phyloP scores from a whole-genome alignment of 2,888 invertebrate species.

The Sphaerophoria rueppellii region DNA sequence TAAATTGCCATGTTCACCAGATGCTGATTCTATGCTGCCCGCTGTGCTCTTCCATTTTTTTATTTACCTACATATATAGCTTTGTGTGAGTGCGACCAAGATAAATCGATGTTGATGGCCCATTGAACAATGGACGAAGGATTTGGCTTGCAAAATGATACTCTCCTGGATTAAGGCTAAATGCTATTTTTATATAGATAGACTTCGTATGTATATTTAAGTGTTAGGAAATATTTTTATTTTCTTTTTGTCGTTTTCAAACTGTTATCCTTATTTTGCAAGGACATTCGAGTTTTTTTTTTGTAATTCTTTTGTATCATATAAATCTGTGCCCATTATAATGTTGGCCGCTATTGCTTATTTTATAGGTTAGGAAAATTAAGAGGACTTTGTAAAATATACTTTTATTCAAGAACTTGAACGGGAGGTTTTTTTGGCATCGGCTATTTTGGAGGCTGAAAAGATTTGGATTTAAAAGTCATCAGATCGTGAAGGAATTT shows the following conservation, averaged over 20 bases:
- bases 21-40: constrained; percentile 33
- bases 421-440: constrained; percentile 26
- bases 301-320: constrained; percentile 20
- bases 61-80: constrained; percentile 1
- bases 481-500: constrained; percentile 2
- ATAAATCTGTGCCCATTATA: constrained; percentile 50
- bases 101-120: constrained; percentile 72
- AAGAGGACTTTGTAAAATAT: constrained; percentile 48
- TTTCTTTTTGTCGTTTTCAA: constrained; percentile 3
- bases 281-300: constrained; percentile 52
- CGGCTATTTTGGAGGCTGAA: neutral
- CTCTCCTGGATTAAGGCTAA: constrained; percentile 51
- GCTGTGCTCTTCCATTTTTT: neutral
- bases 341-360: constrained; percentile 33
- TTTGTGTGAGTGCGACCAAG: constrained; percentile 42
- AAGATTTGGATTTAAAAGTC: neutral
- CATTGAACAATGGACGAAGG: constrained; percentile 70
- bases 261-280: constrained; percentile 60
- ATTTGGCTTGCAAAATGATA: constrained; percentile 64
- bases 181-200: constrained; percentile 46
- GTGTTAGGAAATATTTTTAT: constrained; percentile 30
- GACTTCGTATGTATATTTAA: constrained; percentile 13
- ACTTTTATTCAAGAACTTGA: constrained; percentile 52
- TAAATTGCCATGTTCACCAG: constrained; percentile 44
- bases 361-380: constrained; percentile 49